A percentile compares a stretch with the other conserved stretches of the same genome.
Evolutionary conservation across 2,888 invertebrate species (phyloP).

Genomic region (Diplolepis rosae): DNA sequence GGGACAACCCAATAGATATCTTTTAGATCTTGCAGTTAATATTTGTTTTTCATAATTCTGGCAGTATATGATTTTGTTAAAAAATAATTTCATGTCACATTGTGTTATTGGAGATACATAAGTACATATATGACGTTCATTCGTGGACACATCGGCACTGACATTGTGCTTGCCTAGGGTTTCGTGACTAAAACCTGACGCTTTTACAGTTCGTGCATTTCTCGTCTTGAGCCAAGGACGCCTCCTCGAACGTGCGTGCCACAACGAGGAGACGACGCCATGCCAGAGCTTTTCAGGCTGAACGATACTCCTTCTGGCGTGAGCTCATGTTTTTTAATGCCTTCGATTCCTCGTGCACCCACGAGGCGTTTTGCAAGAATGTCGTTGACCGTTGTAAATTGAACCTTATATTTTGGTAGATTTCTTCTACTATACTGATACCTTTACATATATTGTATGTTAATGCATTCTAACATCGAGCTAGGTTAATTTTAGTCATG

Average conservation of each 20-base stretch:
- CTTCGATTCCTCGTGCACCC: constrained; percentile 7
- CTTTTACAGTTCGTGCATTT: constrained; percentile 9
- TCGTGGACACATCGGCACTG: not conserved
- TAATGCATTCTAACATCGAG: no score
- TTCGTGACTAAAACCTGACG: constrained; percentile 14
- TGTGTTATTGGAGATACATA: no score
- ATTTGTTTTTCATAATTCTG: no score
- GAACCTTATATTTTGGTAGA: no score
- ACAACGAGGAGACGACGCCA: constrained; percentile 13
- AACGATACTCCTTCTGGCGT: constrained; percentile 24
- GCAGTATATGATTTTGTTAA: no score
- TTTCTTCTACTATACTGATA: no score
- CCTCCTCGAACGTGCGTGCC: constrained; percentile 20
- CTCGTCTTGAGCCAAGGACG: constrained; percentile 25
- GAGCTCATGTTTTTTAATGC: constrained; percentile 30
- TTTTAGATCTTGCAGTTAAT: no score
- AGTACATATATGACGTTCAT: not conserved
- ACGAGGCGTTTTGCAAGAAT: constrained; percentile 18
- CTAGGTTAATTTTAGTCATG: no score
- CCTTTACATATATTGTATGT: no score
- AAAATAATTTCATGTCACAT: no score
- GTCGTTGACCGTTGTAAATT: constrained; percentile 27
- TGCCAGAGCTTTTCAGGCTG: not conserved
- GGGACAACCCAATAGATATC: no score
- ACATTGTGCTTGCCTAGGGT: constrained; percentile 11